Conservation (phyloP, 2,113 vertebrate species). For the Psittacula cyanocephala region DNA sequence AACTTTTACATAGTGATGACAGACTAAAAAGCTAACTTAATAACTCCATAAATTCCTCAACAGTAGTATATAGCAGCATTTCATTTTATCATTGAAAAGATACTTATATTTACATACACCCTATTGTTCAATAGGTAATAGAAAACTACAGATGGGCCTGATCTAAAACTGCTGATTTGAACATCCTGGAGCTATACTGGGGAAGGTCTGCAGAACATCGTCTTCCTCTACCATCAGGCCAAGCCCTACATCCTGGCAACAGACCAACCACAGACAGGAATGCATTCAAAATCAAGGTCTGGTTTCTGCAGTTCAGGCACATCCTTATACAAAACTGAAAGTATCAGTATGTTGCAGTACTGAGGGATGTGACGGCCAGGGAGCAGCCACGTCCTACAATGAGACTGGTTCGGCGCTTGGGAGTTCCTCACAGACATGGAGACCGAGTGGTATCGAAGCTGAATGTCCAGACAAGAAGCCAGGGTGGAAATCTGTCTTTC, state of each 20-base stretch:
- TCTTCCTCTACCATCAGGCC: not conserved
- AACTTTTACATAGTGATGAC: constrained; percentile 9
- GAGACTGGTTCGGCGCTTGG: not conserved
- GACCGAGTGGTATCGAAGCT: not conserved
- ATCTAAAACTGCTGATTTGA: constrained; percentile 27
- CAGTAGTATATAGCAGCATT: constrained; percentile 57
- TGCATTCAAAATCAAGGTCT: not conserved
- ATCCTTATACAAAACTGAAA: constrained; percentile 20
- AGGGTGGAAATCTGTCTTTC: not conserved
- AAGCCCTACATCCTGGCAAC: not conserved
- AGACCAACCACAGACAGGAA: not conserved
- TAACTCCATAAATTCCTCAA: constrained; percentile 2
- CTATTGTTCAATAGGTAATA: not conserved
- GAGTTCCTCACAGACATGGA: not conserved
- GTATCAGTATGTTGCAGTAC: not conserved
- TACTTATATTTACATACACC: constrained; percentile 36
- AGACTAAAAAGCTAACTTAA: constrained; percentile 8
- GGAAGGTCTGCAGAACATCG: not conserved
- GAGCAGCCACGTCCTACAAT: fast-evolving
- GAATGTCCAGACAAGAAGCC: not conserved
- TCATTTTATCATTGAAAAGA: constrained; percentile 37
- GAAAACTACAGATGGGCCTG: constrained; percentile 42
- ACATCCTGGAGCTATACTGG: not conserved
- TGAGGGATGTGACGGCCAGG: fast-evolving
- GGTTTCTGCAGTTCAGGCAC: constrained; percentile 37